These are phyloP conservation scores for Nasua narica DNA, from an alignment of 2,797 vertebrate genomes.

Conservation along the genomic window DNA sequence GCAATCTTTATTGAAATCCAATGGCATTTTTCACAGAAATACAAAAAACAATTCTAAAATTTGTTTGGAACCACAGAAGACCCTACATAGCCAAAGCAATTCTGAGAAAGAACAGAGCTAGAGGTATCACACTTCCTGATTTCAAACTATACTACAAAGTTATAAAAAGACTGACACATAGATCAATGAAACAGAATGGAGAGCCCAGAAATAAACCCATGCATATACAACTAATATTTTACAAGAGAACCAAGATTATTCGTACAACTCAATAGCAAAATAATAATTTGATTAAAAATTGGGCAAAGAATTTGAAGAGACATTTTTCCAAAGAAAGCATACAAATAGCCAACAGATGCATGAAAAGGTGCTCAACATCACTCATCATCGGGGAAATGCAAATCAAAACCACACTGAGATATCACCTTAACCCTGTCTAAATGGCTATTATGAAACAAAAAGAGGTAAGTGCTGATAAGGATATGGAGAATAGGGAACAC, in stretches of 20 bases:
- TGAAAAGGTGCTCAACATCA: not conserved
- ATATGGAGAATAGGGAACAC: not conserved
- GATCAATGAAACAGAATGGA: not conserved
- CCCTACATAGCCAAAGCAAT: not conserved
- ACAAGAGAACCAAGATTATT: not conserved
- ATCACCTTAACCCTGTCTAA: not conserved
- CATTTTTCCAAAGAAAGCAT: not conserved
- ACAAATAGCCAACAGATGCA: not conserved
- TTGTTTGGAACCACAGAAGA: not conserved
- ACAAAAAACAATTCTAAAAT: not conserved
- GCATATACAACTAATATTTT: not conserved
- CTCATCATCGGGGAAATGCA: not conserved
- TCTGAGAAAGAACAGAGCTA: not conserved
- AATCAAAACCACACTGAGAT: not conserved
- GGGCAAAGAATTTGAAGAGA: not conserved
- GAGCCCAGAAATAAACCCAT: not conserved
- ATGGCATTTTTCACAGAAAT: not conserved
- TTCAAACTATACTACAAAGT: not conserved
- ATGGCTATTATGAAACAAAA: not conserved
- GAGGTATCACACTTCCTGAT: not conserved
- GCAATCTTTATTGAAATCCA: not conserved
- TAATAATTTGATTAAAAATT: not conserved
- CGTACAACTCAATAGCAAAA: not conserved
- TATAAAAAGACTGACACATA: not conserved
- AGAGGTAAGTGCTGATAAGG: not conserved